Evolutionary conservation across 2,797 vertebrate species (phyloP).

Genomic region (Columba guinea): DNA sequence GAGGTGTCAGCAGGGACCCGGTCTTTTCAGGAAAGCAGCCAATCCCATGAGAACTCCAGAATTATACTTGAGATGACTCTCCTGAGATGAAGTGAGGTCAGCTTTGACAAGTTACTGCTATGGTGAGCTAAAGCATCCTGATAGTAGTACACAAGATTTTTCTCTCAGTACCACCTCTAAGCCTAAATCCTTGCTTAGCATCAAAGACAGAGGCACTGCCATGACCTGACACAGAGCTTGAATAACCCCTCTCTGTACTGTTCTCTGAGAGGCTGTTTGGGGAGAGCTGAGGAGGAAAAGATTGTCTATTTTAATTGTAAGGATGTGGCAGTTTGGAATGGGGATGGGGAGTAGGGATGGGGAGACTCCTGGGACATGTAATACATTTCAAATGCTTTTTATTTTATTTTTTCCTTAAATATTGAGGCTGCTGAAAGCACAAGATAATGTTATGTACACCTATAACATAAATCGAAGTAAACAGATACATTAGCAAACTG

Average conservation of each 20-base stretch:
- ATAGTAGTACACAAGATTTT: not conserved
- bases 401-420: not conserved
- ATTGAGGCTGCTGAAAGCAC: not conserved
- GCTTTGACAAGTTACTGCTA: not conserved
- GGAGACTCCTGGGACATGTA: not conserved
- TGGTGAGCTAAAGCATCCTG: not conserved
- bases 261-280: not conserved
- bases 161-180: not conserved
- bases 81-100: not conserved
- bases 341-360: not conserved
- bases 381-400: not conserved
- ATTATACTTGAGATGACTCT: not conserved
- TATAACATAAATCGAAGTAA: not conserved
- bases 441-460: not conserved
- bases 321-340: not conserved
- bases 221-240: not conserved
- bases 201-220: not conserved
- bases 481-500: not conserved
- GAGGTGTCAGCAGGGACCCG: not conserved
- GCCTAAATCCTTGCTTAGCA: not conserved
- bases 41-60: not conserved
- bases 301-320: not conserved
- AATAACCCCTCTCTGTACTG: not conserved
- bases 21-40: not conserved
- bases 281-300: not conserved